These are phyloP conservation scores for Phyllostomus discolor DNA, from an alignment of 2,113 vertebrate genomes.

Conservation along the genomic window DNA sequence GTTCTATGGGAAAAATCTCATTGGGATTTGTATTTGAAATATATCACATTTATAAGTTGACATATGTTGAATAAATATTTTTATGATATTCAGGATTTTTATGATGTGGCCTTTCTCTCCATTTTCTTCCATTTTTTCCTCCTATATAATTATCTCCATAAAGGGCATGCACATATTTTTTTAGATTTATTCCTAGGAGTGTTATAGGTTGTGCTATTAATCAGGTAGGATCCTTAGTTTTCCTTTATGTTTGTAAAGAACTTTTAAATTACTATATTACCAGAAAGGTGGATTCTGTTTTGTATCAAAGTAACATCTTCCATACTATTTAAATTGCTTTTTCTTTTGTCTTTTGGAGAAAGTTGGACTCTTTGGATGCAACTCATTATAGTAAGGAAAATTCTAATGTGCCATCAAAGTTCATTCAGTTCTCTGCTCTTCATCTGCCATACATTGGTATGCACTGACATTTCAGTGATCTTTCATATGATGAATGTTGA, in stretches of 20 bases:
- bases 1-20: background rate
- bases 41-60: background rate
- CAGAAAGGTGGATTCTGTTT: conserved; percentile 2
- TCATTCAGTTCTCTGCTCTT: conserved; percentile 26
- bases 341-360: background rate
- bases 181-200: background rate
- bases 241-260: background rate
- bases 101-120: background rate
- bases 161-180: background rate
- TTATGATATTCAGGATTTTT: background rate
- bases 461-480: background rate
- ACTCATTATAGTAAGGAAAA: background rate
- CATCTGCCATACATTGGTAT: background rate
- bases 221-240: conserved; percentile 16
- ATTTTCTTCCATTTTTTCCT: background rate
- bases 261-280: background rate
- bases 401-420: background rate
- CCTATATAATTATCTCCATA: background rate
- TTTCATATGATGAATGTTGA: conserved; percentile 36
- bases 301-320: background rate
- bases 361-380: background rate
- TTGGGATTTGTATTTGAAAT: background rate
- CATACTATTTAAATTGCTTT: background rate
- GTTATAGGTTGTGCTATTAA: background rate
- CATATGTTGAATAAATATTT: background rate